These are phyloP conservation scores for Cossypha heuglini DNA, from an alignment of 2,797 vertebrate species.

Conservation along the genomic window DNA sequence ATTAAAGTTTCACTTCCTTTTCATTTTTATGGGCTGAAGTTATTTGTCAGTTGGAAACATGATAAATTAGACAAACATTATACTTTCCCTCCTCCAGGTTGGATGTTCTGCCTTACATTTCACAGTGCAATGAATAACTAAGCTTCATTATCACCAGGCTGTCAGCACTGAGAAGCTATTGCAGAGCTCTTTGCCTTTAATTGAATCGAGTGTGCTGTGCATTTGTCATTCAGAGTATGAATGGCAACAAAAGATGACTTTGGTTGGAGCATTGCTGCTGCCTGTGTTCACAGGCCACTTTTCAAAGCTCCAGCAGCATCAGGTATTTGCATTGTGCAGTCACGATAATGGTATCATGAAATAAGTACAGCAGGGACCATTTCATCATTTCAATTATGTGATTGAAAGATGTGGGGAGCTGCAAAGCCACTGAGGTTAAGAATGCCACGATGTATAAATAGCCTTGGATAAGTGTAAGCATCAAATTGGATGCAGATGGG, in stretches of 20 bases:
- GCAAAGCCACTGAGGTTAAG: constrained; percentile 58
- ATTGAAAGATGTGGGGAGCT: constrained; percentile 57
- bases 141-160: constrained; percentile 56
- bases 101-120: constrained; percentile 44
- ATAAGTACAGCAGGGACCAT: neutral
- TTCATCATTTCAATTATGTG: constrained; percentile 1
- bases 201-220: neutral
- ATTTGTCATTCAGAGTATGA: neutral
- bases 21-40: constrained; percentile 15
- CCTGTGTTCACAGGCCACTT: neutral
- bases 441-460: constrained; percentile 37
- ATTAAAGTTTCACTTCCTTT: constrained; percentile 58
- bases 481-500: constrained; percentile 59
- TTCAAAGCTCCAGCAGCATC: neutral
- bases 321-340: neutral
- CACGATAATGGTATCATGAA: neutral
- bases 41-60: constrained; percentile 64
- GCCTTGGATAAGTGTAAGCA: constrained; percentile 28
- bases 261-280: neutral
- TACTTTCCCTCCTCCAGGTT: constrained; percentile 57
- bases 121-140: constrained; percentile 23
- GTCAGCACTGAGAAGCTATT: constrained; percentile 28
- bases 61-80: constrained; percentile 59
- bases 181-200: constrained; percentile 6
- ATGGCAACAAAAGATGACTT: neutral